Percentiles rank a stretch among this genome's conserved stretches.
These are phyloP conservation scores for Apamea crenata DNA, from an alignment of 2,888 invertebrate genomes.

Conservation along the genomic window DNA sequence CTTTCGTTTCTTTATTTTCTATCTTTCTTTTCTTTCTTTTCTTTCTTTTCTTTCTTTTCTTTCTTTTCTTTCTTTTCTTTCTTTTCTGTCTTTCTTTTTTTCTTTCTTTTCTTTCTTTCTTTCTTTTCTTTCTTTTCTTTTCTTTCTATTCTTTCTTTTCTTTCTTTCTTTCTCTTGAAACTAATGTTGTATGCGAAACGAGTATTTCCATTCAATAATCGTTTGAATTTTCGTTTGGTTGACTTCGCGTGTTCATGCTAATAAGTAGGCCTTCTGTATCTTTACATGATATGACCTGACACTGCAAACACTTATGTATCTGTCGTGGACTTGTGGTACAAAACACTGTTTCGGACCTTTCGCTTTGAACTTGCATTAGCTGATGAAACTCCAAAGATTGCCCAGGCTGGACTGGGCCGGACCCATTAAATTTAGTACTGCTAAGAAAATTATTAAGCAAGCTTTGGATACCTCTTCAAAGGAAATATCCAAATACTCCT, in stretches of 20 bases:
- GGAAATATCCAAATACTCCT: not conserved
- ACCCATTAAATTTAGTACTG: slow-evolving; percentile 27
- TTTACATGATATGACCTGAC: not conserved
- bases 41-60: not conserved
- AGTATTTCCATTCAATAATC: not conserved
- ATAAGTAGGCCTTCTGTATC: slow-evolving; percentile 24
- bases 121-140: no score
- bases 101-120: no score
- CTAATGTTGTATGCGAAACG: not conserved
- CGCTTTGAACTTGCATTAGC: slow-evolving; percentile 59
- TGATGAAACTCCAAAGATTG: slow-evolving; percentile 50
- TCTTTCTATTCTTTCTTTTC: no score
- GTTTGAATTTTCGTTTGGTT: not conserved
- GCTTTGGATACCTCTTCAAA: not conserved
- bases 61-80: no score
- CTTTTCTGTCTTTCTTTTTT: no score
- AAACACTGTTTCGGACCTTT: slow-evolving; percentile 37
- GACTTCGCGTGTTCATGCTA: no score
- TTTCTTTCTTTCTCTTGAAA: not conserved
- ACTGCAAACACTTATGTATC: slow-evolving; percentile 40
- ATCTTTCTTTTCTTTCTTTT: no score
- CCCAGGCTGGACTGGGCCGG: not conserved
- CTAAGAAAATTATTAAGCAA: slow-evolving; percentile 3
- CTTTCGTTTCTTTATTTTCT: no score
- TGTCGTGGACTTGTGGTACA: slow-evolving; percentile 17